phyloP scores from a whole-genome alignment of 1,140 invertebrate species.

The Pseudomyrmex cubaensis region DNA sequence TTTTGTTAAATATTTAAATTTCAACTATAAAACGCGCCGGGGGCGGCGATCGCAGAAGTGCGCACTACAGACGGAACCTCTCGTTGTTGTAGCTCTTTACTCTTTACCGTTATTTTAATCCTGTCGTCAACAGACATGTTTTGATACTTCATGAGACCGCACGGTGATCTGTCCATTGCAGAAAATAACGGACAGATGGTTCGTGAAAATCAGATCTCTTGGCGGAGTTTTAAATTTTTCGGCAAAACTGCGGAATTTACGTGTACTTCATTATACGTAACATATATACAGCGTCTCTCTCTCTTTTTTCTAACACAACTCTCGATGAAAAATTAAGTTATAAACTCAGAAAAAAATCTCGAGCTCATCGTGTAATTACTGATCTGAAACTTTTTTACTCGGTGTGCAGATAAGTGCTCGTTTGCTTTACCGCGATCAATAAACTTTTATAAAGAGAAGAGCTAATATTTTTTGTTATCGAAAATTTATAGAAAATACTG shows the following conservation, averaged over 20 bases:
- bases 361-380: slow-evolving; percentile 43
- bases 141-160: slow-evolving; percentile 35
- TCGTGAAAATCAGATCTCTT: slow-evolving; percentile 37
- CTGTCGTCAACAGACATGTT: slow-evolving; percentile 52
- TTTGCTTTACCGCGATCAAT: not conserved
- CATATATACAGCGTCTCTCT: too few species aligned
- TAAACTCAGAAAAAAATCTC: slow-evolving; percentile 19
- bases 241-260: slow-evolving; percentile 12
- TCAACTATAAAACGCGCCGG: slow-evolving; percentile 11
- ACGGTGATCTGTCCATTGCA: slow-evolving; percentile 29
- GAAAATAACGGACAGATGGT: slow-evolving; percentile 48
- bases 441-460: slow-evolving; percentile 23
- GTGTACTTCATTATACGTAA: not conserved
- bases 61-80: slow-evolving; percentile 38
- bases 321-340: not conserved
- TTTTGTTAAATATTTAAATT: slow-evolving; percentile 43
- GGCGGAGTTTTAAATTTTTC: slow-evolving; percentile 19
- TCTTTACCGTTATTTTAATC: slow-evolving; percentile 55
- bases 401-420: slow-evolving; percentile 3
- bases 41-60: slow-evolving; percentile 26
- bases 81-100: slow-evolving; percentile 36
- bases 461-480: not conserved
- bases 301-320: not conserved
- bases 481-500: slow-evolving; percentile 49
- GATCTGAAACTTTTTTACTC: slow-evolving; percentile 57